Base-by-base conservation (phyloP, 2,888 invertebrate species). In the Anarsia innoxiella region DNA sequence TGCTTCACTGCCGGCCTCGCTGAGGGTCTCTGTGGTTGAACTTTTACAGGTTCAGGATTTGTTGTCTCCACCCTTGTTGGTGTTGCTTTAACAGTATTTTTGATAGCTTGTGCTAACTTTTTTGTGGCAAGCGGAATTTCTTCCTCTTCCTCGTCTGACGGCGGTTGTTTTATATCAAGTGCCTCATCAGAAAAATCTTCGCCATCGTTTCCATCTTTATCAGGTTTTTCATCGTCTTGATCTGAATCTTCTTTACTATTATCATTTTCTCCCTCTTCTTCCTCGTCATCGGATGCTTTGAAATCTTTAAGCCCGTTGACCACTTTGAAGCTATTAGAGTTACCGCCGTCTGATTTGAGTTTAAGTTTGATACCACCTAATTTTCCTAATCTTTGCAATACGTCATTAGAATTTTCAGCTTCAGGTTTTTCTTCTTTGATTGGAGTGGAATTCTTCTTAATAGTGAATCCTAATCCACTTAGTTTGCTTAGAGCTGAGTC, bases 321-420 rank as follows among this genome's bases (percentile, higher is more conserved):
- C 4, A 83, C 83, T 66, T 79, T 78, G 41, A 84, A 83, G 1
- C 68, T 69, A 46, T 76, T 82, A 1, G 66, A 42, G 44, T 74
- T 76, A 44, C 47, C 65, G 0, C 83, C 82, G 42, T 82, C 82
- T n/a, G 74, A 77, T 58, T 78, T 84, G 2, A 84, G 49, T 52
- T 83, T 84, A 1, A 84, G 57, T 58, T 84, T 84, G 10, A 84
- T 74, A 1, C 82, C 80, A n/a, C 84, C 84, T 10, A 83, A 62
- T 46, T 73, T 66, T 1, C 73, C 83, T 33, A 84, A 50, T 49
- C 75, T 82, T 55, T 77, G 65, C 63, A 83, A 66, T 0, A 77
- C 59, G 55, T 78, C 73, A 31, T 51, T 53, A 19, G 53, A 39
- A n/a, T 38, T 23, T 31, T 66, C 66, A 6, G 49, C 2, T 9